Evolutionary conservation across 1,140 invertebrate genomes (phyloP).

Genomic region (Ylistrum balloti): DNA sequence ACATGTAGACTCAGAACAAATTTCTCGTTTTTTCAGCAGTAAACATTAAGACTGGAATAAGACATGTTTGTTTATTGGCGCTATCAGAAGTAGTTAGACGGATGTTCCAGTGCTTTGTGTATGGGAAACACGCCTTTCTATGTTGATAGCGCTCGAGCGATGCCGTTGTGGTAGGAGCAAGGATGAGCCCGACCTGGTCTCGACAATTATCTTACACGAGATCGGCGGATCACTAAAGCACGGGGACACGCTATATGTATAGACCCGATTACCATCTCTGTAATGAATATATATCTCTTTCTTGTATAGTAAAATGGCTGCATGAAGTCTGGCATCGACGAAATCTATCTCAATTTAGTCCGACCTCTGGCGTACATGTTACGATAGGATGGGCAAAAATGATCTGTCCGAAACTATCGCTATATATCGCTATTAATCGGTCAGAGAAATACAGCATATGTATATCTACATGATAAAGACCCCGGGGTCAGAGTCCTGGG

Average conservation of each 20-base stretch:
- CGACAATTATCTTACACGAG: background rate
- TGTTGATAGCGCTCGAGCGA: background rate
- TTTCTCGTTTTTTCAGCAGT: background rate
- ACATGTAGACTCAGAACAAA: background rate
- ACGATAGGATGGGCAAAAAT: background rate
- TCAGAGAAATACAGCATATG: background rate
- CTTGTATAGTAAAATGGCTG: background rate
- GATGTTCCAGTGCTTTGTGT: background rate
- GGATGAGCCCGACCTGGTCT: background rate
- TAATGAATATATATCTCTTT: slow-evolving; percentile 13
- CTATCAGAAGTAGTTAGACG: background rate
- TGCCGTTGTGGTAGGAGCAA: background rate
- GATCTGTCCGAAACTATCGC: background rate
- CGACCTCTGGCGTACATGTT: background rate
- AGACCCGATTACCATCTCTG: slow-evolving; percentile 30
- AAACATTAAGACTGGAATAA: background rate
- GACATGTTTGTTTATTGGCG: slow-evolving; percentile 16
- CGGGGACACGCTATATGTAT: background rate
- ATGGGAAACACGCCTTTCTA: background rate
- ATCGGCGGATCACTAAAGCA: background rate
- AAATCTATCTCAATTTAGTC: slow-evolving; percentile 5
- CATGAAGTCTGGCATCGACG: slow-evolving; percentile 2
- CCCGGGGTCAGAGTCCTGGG: no score
- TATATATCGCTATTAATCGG: background rate
- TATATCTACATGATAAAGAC: no score